phyloP scores from a whole-genome alignment of 64 coral and sea anemone species.

The Montipora foliosa region DNA sequence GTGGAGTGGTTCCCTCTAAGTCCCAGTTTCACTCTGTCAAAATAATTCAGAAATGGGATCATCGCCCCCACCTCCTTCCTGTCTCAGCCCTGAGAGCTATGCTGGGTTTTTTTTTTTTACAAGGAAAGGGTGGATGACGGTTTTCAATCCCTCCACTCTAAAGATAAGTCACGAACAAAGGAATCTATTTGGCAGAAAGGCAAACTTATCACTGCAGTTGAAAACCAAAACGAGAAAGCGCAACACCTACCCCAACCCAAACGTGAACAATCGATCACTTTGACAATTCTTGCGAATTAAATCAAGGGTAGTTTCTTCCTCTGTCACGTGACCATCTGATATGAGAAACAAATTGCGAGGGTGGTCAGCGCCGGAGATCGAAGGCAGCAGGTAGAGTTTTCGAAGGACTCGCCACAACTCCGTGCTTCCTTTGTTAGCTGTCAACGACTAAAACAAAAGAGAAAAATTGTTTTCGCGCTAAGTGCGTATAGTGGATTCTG shows the following conservation, averaged over 20 bases:
- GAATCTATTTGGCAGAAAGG: no score
- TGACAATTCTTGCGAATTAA: constrained; percentile 45
- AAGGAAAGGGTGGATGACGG: no score
- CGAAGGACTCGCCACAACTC: constrained; percentile 85
- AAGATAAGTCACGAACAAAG: no score
- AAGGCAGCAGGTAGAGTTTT: constrained; percentile 67
- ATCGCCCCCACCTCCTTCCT: no score
- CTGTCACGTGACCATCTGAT: constrained; percentile 97
- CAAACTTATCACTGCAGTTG: no score
- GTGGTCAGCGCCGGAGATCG: constrained; percentile 66
- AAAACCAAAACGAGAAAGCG: background rate
- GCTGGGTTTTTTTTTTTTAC: no score
- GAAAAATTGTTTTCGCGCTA: background rate
- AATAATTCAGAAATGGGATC: no score
- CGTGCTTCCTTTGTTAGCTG: constrained; percentile 77
- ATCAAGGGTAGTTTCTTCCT: constrained; percentile 64
- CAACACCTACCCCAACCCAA: constrained; percentile 83
- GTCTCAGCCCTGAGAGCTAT: no score
- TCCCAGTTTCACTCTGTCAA: no score
- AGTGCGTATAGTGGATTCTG: no score
- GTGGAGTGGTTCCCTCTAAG: no score
- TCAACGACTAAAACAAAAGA: constrained; percentile 32
- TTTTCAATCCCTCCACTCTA: no score
- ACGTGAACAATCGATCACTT: constrained; percentile 79
- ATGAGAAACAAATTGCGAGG: constrained; percentile 88